phyloP scores from a whole-genome alignment of 1,140 invertebrate genomes.

The fruit fly (Drosophila melanogaster) region Release_6_plus_ISO1_MT NT_037436.4:7108501-7109000 shows the following conservation, averaged over 20 bases:
- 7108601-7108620: constrained; percentile 60
- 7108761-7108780: constrained; percentile 40
- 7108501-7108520: constrained; percentile 51
- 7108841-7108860: constrained; percentile 69
- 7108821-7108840: constrained; percentile 25
- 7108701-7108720: constrained; percentile 27
- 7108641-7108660: constrained; percentile 72
- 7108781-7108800: constrained; percentile 59
- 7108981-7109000: constrained; percentile 8
- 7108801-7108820: constrained; percentile 75
- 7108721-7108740: constrained; percentile 53
- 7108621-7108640: constrained; percentile 59
- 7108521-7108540: constrained; percentile 62
- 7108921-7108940: constrained; percentile 35
- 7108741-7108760: constrained; percentile 13
- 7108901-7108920: constrained; percentile 38
- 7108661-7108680: constrained; percentile 76
- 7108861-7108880: constrained; percentile 36
- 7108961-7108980: constrained; percentile 39
- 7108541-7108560: constrained; percentile 63
- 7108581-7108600: constrained; percentile 23
- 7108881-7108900: constrained; percentile 37
- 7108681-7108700: constrained; percentile 59
- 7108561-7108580: constrained; percentile 39
- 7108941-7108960: constrained; percentile 43